These are phyloP conservation scores for Antheraea yamamai DNA, from an alignment of 2,888 invertebrate genomes.

Conservation along the genomic window DNA sequence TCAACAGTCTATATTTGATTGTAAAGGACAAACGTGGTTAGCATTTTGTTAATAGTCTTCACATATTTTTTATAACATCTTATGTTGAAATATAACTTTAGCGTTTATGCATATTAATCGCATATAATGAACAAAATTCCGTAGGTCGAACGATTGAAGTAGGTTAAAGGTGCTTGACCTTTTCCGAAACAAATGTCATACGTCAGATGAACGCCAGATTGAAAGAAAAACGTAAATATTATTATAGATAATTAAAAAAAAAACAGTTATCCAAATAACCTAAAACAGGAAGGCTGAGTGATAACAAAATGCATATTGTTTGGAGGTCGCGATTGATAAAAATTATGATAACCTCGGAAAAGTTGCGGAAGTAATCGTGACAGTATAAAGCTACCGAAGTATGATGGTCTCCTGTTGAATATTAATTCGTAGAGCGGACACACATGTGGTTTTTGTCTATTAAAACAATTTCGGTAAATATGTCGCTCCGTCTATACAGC, in stretches of 20 bases:
- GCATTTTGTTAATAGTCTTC: neutral
- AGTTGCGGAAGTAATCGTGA: slow-evolving; percentile 67
- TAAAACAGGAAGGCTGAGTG: slow-evolving; percentile 56
- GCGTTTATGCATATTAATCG: slow-evolving; percentile 25
- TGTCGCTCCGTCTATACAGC: slow-evolving; percentile 61
- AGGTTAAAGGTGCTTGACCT: slow-evolving; percentile 28
- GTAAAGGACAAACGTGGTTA: slow-evolving; percentile 10
- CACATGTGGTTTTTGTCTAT: slow-evolving; percentile 55
- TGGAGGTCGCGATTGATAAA: slow-evolving; percentile 68
- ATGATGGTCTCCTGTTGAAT: slow-evolving; percentile 38
- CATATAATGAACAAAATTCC: slow-evolving; percentile 23
- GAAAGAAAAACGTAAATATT: slow-evolving; percentile 17
- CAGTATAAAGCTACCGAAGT: slow-evolving; percentile 59
- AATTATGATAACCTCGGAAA: slow-evolving; percentile 63
- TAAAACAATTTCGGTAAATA: slow-evolving; percentile 63
- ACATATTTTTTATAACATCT: slow-evolving; percentile 18
- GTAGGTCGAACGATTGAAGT: slow-evolving; percentile 25
- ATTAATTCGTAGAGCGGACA: slow-evolving; percentile 30
- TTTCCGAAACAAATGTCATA: slow-evolving; percentile 21
- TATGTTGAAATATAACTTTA: slow-evolving; percentile 22
- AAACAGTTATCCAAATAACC: slow-evolving; percentile 32
- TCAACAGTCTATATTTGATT: neutral
- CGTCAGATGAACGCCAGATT: neutral
- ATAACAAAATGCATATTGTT: slow-evolving; percentile 64
- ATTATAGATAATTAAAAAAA: slow-evolving; percentile 19